Evolutionary conservation across 2,113 vertebrate genomes (phyloP), one percentile per base, ranked within the genome.

Genomic region (Nothocercus julius): DNA sequence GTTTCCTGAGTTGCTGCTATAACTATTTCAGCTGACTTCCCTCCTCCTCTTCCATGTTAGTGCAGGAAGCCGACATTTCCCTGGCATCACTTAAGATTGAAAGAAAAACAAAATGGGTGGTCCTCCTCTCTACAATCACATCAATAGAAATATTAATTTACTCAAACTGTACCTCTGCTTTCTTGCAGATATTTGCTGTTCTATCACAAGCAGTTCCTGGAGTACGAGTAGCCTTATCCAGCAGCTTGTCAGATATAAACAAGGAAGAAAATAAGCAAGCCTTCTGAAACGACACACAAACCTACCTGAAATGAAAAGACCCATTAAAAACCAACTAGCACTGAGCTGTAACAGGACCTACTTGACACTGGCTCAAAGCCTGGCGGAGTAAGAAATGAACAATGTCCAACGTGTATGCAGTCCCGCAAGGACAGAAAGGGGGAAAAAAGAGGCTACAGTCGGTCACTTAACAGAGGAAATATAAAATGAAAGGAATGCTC

Each of bases 121-220:
- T 28, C 16, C 63, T 91, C 10, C 1, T 53, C 70, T 82, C 76
- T 34, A 8, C 13, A 4, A 7, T 38, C 3, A 4, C 63, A 49
- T 62, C 21, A 49, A 3, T 81, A 67, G 81, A 73, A 83, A 32
- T 40, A 36, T 17, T 36, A 4, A 61, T 24, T 25, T 63, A 42
- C 59, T 95, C 62, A 93, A 79, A 34, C 36, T 61, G 21, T 76
- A 20, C 85, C 68, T 91, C 74, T 90, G 70, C 81, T 93, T 89
- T 68, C 89, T 87, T 95, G 16, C 94, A 98, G 98, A 89, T 99
- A 99, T 98, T 98, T 99, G 94, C 98, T 99, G 97, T 99, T 99
- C 98, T 99, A 99, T 98, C 99, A 99, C 98, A 99, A 99, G 96
- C 99, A 99, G 97, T 99, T 99, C 97, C 98, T 99, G 94, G 99